These are phyloP conservation scores for Acipenser oxyrinchus DNA, from an alignment of 2,797 vertebrate genomes.

Conservation along the genomic window DNA sequence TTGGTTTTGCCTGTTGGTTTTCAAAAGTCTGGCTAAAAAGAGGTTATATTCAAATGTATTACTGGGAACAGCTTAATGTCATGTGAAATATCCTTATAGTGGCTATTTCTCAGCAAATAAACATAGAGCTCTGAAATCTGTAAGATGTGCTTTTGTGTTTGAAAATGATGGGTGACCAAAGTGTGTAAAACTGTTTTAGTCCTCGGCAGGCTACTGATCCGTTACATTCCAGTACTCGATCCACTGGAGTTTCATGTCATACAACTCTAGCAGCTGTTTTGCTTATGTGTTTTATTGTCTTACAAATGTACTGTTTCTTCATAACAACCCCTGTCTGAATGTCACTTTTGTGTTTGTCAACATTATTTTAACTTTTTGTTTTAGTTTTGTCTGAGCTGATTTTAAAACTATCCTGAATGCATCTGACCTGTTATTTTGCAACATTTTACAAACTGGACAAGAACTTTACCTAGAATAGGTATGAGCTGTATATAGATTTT, in stretches of 20 bases:
- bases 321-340: constrained; percentile 18
- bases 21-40: constrained; percentile 12
- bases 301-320: constrained; percentile 45
- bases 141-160: constrained; percentile 38
- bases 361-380: constrained; percentile 40
- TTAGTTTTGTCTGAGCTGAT: constrained; percentile 49
- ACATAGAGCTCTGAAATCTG: constrained; percentile 30
- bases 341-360: constrained; percentile 35
- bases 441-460: constrained; percentile 24
- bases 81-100: constrained; percentile 17
- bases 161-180: constrained; percentile 54
- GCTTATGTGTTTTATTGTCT: constrained; percentile 53
- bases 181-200: constrained; percentile 43
- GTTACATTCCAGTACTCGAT: constrained; percentile 29
- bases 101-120: constrained; percentile 15
- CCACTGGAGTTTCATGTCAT: constrained; percentile 38
- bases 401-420: constrained; percentile 45
- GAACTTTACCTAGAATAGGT: constrained; percentile 44
- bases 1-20: too few relatives aligned
- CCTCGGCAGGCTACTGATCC: constrained; percentile 42
- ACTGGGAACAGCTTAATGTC: constrained; percentile 17
- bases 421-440: constrained; percentile 11
- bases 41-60: constrained; percentile 43
- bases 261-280: constrained; percentile 39
- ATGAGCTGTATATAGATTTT: constrained; percentile 60